These are phyloP conservation scores for Sus cebifrons DNA, from an alignment of 2,797 vertebrate genomes.

Conservation along the genomic window DNA sequence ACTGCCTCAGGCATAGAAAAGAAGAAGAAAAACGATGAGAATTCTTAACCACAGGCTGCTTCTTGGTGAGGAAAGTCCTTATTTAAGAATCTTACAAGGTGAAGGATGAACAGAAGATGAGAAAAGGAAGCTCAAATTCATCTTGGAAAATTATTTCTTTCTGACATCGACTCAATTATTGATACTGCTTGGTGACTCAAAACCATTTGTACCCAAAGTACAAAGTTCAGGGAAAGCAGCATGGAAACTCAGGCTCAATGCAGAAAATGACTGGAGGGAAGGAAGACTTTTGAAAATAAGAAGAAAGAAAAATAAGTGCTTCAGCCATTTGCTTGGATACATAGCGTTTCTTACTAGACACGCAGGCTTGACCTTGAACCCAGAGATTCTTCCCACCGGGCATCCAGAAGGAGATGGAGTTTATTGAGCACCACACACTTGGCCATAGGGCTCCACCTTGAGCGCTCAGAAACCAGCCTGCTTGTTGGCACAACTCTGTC, in stretches of 20 bases:
- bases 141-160: conserved; percentile 73
- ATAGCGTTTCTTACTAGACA: conserved; percentile 4
- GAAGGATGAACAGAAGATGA: conserved; percentile 58
- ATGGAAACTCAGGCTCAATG: neutral
- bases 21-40: conserved; percentile 51
- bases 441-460: accelerated
- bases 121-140: conserved; percentile 69
- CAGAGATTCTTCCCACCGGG: neutral
- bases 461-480: neutral
- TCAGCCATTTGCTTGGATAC: neutral
- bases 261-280: neutral
- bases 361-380: conserved; percentile 38
- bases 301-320: neutral
- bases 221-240: neutral
- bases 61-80: conserved; percentile 71
- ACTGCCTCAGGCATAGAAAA: conserved; percentile 70
- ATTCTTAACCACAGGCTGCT: conserved; percentile 67
- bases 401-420: neutral
- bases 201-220: neutral
- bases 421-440: accelerated
- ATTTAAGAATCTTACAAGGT: conserved; percentile 74
- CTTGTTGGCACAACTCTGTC: neutral
- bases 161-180: neutral
- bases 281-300: neutral
- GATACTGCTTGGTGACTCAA: neutral